Evolutionary conservation across 64 coral and sea anemone species (phyloP).

Genomic region (Stichodactyla mertensii): DNA sequence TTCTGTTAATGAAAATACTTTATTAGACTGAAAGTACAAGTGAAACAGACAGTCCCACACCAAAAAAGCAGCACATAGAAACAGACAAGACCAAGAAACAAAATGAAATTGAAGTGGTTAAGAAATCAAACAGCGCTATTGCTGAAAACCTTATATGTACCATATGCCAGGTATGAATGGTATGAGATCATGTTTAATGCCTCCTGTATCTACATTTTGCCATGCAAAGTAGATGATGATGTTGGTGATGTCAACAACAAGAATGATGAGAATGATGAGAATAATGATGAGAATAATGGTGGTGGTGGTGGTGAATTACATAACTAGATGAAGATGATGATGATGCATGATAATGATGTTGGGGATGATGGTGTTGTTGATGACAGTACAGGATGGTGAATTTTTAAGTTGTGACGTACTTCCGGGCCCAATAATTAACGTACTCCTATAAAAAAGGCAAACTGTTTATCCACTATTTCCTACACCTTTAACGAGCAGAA

Average conservation of each 20-base stretch:
- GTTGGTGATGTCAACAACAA: no score
- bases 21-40: conserved; percentile 35
- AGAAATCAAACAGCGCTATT: conserved; percentile 46
- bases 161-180: no score
- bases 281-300: neutral
- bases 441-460: no score
- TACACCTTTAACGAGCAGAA: no score
- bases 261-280: no score
- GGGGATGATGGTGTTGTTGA: neutral
- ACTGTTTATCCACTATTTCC: no score
- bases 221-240: no score
- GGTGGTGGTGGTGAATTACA: neutral
- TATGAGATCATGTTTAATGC: no score
- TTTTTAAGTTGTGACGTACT: no score
- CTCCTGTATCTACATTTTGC: no score
- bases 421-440: no score
- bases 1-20: neutral
- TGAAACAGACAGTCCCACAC: conserved; percentile 24
- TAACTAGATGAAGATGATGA: neutral
- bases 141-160: neutral
- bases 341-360: neutral
- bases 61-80: conserved; percentile 35
- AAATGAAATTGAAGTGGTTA: conserved; percentile 14
- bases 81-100: neutral
- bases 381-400: neutral